phyloP scores from a whole-genome alignment of 2,888 invertebrate species.

The Deilephila porcellus region DNA sequence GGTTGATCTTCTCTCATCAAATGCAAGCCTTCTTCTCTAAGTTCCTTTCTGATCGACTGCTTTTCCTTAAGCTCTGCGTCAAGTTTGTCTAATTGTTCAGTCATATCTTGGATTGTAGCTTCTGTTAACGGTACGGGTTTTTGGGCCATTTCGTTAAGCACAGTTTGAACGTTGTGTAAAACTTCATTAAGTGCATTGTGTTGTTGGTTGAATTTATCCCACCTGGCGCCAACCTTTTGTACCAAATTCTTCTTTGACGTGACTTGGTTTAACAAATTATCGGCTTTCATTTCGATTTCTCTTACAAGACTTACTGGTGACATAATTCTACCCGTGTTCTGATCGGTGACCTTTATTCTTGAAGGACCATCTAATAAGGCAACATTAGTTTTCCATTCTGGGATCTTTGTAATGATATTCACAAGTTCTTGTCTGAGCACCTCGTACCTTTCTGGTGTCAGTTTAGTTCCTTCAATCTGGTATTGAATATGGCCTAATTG shows the following conservation, averaged over 20 bases:
- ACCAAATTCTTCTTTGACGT: conserved; percentile 87
- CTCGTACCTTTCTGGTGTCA: conserved; percentile 88
- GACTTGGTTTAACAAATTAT: conserved; percentile 87
- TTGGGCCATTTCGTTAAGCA: conserved; percentile 84
- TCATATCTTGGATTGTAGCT: conserved; percentile 77
- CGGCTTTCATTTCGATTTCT: conserved; percentile 89
- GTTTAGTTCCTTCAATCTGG: conserved; percentile 90
- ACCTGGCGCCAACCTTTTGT: conserved; percentile 89
- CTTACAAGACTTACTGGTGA: conserved; percentile 89
- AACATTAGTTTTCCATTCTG: conserved; percentile 89
- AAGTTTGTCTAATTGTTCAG: conserved; percentile 82
- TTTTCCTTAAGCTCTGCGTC: conserved; percentile 85
- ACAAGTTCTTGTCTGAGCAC: conserved; percentile 89
- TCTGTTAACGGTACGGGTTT: conserved; percentile 76
- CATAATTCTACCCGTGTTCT: conserved; percentile 88
- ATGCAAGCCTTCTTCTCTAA: conserved; percentile 91
- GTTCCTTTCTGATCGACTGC: conserved; percentile 86
- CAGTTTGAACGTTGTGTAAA: conserved; percentile 84
- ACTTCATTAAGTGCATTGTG: conserved; percentile 89
- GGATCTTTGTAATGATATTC: conserved; percentile 87
- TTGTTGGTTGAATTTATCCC: conserved; percentile 90
- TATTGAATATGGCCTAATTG: conserved; percentile 92
- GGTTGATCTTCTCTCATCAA: conserved; percentile 93
- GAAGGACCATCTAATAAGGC: conserved; percentile 88
- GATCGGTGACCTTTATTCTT: conserved; percentile 88